A percentile compares a stretch with the other conserved stretches of the same genome.
Conservation (phyloP, 2,797 vertebrate species). For the Phalloptychus januarius region DNA sequence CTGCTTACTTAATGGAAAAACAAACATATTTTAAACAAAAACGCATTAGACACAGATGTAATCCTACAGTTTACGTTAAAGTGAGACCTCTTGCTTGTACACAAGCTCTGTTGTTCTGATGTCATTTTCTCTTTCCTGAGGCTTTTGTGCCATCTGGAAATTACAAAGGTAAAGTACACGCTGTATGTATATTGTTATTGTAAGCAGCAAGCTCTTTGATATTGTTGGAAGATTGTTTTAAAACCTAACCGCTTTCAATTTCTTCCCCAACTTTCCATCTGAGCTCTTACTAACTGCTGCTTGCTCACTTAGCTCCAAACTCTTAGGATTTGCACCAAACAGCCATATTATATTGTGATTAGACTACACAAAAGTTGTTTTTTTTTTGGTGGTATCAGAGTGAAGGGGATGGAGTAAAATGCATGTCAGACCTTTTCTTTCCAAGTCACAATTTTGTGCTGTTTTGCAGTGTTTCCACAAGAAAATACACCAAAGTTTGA, state of each 20-base stretch:
- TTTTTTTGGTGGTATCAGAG: neutral
- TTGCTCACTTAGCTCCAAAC: neutral
- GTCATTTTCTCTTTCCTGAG: too few species aligned
- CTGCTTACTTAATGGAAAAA: neutral
- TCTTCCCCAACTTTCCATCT: too few species aligned
- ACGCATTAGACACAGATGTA: neutral
- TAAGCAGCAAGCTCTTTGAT: neutral
- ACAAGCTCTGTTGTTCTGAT: too few species aligned
- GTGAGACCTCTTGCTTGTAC: neutral
- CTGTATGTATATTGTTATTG: too few species aligned
- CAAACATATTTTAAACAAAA: neutral
- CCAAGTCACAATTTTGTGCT: neutral
- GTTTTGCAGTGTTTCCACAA: neutral
- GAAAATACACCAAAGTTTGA: neutral
- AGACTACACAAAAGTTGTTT: neutral
- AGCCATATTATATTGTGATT: neutral
- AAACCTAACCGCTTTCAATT: neutral
- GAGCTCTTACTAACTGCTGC: neutral
- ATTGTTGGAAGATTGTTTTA: neutral
- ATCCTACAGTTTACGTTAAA: neutral
- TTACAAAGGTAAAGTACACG: too few species aligned
- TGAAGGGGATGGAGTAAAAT: neutral
- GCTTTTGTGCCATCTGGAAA: too few species aligned
- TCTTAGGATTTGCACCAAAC: neutral
- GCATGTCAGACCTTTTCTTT: neutral